Evolutionary conservation across 2,797 vertebrate genomes (phyloP), one percentile per base, ranked within the genome.

Genomic region (Coccyzus lansbergi): DNA sequence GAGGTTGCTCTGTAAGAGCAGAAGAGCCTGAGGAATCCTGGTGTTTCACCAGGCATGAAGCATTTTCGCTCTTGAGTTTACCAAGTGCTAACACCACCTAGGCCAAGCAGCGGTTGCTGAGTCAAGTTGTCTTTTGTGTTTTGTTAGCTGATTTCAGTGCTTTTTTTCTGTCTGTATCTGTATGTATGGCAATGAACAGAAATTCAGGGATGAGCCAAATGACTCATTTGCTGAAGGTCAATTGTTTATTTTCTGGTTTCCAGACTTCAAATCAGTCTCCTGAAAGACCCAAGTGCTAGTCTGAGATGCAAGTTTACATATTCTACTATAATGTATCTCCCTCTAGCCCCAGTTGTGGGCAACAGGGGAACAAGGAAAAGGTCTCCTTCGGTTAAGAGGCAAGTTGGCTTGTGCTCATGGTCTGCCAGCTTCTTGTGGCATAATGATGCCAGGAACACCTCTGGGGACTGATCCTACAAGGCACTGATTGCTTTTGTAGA

Each of bases 281-380:
- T n/a, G 38, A 28, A 79, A 28, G 22, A 93, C 44, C 17, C 18
- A 82, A 75, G n/a, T 40, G 10, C 17, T 80, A 25, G 6, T 64
- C 15, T n/a, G 22, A 42, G 51, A 53, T 71, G 16, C 19, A 0
- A 3, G 13, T 62, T 91, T 90, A 56, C 15, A 7, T 4, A 44
- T n/a, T 10, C 24, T 0, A 0, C 34, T 51, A 9, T 33, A 49
- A 69, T 19, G 12, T 38, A 79, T 12, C 16, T 70, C 36, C 4
- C 9, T 74, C 14, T 9, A 13, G 25, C 26, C 58, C 40, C 38
- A 36, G 18, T 46, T 78, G 29, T 53, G 24, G 25, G 19, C 29
- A 48, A 7, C 17, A 64, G 68, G 33, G 20, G 36, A 49, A 46
- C 33, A 60, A 64, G 29, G 24, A 34, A 56, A 59, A 90, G 26